These are phyloP conservation scores for Sylvia atricapilla DNA, from an alignment of 2,113 vertebrate genomes.

Conservation along the genomic window DNA sequence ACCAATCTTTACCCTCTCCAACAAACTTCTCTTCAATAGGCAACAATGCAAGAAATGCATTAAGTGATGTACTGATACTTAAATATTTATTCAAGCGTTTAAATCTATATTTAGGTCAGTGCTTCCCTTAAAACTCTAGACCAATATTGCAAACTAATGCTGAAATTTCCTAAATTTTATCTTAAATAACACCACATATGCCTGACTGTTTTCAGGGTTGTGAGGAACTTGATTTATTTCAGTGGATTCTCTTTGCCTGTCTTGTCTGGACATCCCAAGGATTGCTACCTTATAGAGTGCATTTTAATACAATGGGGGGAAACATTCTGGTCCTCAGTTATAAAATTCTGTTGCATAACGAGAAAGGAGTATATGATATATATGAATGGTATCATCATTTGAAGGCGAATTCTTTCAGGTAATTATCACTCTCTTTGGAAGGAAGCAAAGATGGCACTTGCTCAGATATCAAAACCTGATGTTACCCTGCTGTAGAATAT, in stretches of 20 bases:
- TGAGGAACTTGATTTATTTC: background rate
- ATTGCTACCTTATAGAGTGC: background rate
- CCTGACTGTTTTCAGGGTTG: background rate
- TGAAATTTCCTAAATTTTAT: background rate
- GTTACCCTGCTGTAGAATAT: background rate
- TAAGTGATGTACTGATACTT: background rate
- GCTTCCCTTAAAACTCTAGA: background rate
- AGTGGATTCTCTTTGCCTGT: background rate
- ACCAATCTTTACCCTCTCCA: background rate
- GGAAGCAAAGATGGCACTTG: background rate
- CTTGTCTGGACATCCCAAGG: background rate
- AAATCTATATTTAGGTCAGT: background rate
- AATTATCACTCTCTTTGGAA: background rate
- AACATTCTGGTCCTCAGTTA: background rate
- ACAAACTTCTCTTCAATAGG: background rate
- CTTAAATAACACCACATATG: background rate
- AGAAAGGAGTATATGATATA: background rate
- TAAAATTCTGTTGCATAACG: background rate
- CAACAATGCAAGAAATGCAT: background rate
- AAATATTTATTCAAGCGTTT: background rate
- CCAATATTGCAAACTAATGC: background rate
- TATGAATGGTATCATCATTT: background rate
- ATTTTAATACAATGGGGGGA: background rate
- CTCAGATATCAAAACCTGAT: background rate
- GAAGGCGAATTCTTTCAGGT: background rate